These are phyloP conservation scores for Protobothrops flavoviridis DNA, from an alignment of 2,113 vertebrate genomes.

Conservation along the genomic window DNA sequence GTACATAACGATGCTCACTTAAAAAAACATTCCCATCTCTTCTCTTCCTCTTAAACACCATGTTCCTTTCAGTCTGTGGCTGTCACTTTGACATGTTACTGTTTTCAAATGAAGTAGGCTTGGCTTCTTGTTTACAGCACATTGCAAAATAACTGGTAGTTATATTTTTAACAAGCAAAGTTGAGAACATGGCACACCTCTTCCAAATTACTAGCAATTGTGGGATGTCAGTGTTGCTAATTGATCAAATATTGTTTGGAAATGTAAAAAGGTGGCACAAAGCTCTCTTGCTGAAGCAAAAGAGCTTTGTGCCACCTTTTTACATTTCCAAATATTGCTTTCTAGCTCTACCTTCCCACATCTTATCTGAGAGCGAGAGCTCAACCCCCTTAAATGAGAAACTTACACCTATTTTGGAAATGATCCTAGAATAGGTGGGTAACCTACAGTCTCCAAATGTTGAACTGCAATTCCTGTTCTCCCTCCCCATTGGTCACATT, in stretches of 20 bases:
- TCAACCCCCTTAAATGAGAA: background rate
- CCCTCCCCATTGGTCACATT: background rate
- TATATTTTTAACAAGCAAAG: conserved; percentile 26
- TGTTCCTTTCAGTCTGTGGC: conserved; percentile 2
- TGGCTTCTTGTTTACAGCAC: conserved; percentile 19
- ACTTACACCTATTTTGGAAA: background rate
- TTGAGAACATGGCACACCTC: conserved; percentile 11
- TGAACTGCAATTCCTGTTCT: background rate
- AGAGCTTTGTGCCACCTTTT: too few relatives aligned
- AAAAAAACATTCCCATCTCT: background rate
- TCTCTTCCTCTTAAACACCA: background rate
- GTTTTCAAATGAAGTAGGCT: background rate
- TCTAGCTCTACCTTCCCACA: background rate
- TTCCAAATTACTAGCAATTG: background rate
- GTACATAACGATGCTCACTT: conserved; percentile 8
- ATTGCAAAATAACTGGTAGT: conserved; percentile 14
- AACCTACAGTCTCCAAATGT: background rate
- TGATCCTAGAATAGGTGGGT: background rate
- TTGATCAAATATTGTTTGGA: background rate
- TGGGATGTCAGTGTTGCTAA: conserved; percentile 6
- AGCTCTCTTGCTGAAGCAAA: too few relatives aligned
- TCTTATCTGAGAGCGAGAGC: background rate
- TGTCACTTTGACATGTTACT: conserved; percentile 24
- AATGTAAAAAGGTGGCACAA: background rate
- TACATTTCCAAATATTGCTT: too few relatives aligned